phyloP scores from a whole-genome alignment of 2,797 vertebrate species.

The Cottoperca gobio region DNA sequence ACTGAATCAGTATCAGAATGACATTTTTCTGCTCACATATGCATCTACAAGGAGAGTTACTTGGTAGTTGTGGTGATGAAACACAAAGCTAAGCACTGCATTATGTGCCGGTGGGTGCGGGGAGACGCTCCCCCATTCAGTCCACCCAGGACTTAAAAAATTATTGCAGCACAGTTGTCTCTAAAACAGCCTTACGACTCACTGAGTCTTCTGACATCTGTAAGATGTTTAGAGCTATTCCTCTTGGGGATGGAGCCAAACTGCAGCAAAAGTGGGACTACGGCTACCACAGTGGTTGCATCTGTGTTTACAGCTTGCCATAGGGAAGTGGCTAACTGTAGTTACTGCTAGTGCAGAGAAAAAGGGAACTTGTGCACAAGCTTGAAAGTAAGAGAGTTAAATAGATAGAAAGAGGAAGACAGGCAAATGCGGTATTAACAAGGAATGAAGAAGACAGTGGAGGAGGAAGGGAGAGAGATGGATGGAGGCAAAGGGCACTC shows the following conservation, averaged over 20 bases:
- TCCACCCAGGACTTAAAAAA: not conserved
- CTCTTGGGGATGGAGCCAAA: conserved; percentile 25
- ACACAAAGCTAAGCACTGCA: conserved; percentile 6
- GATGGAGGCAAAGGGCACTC: conserved; percentile 62
- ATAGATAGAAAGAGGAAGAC: conserved; percentile 41
- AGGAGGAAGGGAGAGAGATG: conserved; percentile 45
- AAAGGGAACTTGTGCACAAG: conserved; percentile 23
- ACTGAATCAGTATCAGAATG: conserved; percentile 33
- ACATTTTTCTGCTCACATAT: conserved; percentile 6
- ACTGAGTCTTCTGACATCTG: conserved; percentile 20
- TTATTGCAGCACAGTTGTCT: conserved; percentile 8
- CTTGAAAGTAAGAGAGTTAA: conserved; percentile 35
- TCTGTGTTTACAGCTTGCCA: conserved; percentile 5
- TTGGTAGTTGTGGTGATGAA: conserved; percentile 27
- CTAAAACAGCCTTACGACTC: conserved; percentile 1
- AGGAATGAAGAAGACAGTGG: conserved; percentile 40
- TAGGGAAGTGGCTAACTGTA: conserved; percentile 10
- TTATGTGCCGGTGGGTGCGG: not conserved
- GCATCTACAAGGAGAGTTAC: conserved; percentile 14
- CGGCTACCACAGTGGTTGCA: conserved; percentile 18
- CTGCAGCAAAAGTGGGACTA: conserved; percentile 35
- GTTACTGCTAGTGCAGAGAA: conserved; percentile 4
- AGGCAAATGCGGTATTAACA: conserved; percentile 26
- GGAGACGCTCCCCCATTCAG: not conserved
- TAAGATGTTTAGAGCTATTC: conserved; percentile 29